phyloP scores from a whole-genome alignment of 2,113 vertebrate species.

The Pelecanoides urinatrix region DNA sequence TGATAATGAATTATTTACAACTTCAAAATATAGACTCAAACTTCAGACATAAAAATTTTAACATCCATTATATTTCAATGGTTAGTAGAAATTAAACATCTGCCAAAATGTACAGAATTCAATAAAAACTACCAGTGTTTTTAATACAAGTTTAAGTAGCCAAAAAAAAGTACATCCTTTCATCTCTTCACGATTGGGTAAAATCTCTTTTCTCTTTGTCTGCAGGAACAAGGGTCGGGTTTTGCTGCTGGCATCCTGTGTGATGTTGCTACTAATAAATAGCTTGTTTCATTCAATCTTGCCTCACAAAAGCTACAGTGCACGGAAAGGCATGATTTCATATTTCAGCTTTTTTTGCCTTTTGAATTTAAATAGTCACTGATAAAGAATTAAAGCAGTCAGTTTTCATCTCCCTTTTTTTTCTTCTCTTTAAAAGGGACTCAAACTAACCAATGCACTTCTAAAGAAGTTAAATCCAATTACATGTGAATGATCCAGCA shows the following conservation, averaged over 20 bases:
- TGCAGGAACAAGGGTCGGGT: background rate
- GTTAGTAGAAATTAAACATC: constrained; percentile 67
- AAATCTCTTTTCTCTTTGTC: constrained; percentile 14
- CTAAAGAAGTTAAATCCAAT: background rate
- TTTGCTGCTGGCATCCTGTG: constrained; percentile 40
- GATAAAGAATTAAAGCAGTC: constrained; percentile 21
- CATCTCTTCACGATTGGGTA: background rate
- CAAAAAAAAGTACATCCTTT: constrained; percentile 56
- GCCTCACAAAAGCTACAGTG: constrained; percentile 42
- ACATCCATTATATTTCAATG: constrained; percentile 68
- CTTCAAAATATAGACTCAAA: constrained; percentile 71
- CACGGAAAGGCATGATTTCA: constrained; percentile 61
- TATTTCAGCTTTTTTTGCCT: constrained; percentile 11
- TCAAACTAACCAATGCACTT: constrained; percentile 56
- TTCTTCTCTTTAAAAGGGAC: constrained; percentile 59
- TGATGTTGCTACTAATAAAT: constrained; percentile 35
- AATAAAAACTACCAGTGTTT: constrained; percentile 61
- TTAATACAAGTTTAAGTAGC: constrained; percentile 53
- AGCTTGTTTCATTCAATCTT: constrained; percentile 49
- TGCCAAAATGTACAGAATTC: constrained; percentile 63
- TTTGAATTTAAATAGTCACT: constrained; percentile 18
- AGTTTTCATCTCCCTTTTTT: constrained; percentile 74
- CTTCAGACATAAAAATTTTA: constrained; percentile 71
- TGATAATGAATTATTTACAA: constrained; percentile 71
- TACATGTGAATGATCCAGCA: background rate